These are phyloP conservation scores for Kobus ellipsiprymnus DNA, from an alignment of 2,113 vertebrate species.

Conservation along the genomic window DNA sequence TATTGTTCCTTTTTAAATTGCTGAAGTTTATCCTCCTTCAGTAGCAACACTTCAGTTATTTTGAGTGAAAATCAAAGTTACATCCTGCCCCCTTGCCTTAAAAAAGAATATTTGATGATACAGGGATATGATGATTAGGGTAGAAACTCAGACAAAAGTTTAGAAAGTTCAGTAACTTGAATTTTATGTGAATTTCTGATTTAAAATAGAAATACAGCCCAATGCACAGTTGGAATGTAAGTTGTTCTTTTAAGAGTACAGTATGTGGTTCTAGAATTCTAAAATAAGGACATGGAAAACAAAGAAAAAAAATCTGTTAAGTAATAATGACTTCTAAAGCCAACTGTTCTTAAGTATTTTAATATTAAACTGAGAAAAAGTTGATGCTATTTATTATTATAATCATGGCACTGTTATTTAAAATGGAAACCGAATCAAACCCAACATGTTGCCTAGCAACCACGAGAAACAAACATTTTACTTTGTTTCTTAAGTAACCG, in stretches of 20 bases:
- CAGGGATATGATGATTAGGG: not conserved
- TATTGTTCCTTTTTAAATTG: not conserved
- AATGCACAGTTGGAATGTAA: not conserved
- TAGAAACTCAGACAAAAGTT: not conserved
- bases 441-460: constrained; percentile 73
- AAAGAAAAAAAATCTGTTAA: constrained; percentile 68
- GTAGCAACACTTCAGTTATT: not conserved
- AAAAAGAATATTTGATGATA: not conserved
- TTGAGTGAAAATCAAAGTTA: not conserved
- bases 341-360: constrained; percentile 64
- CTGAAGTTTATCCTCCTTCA: not conserved
- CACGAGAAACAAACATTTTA: constrained; percentile 69
- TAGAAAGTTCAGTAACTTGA: not conserved
- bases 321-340: constrained; percentile 60
- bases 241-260: constrained; percentile 21
- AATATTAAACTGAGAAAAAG: constrained; percentile 72
- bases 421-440: constrained; percentile 73
- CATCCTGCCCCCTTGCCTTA: not conserved
- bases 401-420: constrained; percentile 68
- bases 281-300: constrained; percentile 60
- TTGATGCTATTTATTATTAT: constrained; percentile 67
- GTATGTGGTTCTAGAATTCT: constrained; percentile 4
- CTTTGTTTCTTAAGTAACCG: constrained; percentile 66
- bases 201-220: constrained; percentile 18
- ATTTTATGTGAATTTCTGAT: not conserved